Base-by-base conservation (phyloP, 2,797 vertebrate genomes). In the Buphagus erythrorhynchus region DNA sequence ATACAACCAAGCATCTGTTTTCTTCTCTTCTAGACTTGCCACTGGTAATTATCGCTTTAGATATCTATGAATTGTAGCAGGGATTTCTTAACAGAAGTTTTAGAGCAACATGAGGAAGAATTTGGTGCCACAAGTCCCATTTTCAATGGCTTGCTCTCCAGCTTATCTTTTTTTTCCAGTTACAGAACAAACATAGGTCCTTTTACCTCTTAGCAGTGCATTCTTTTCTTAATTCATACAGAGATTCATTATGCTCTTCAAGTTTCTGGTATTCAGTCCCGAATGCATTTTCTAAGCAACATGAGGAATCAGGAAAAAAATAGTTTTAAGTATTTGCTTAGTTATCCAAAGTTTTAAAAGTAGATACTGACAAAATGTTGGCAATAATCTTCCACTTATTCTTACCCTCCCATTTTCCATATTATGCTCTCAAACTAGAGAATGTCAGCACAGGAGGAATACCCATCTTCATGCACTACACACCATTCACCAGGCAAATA, bases 191-290 rank as follows among this genome's bases (percentile, higher is more conserved):
- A 19, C 31, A 49, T 3, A 25, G 66, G 69, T 43, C 80, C 17
- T 76, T 96, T 97, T 98, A 99, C 99, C 99, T 99, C 98, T 99
- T 99, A 48, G 99, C 99, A 38, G 99, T 99, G 91, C 99, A 99
- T 97, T 99, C 99, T 95, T 99, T 99, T 91, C 98, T 98, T 93
- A 98, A 87, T 95, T 99, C 99, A 74, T 97, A 97, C 93, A 99
- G 96, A 35, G 98, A 99, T 91, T 99, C 99, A 22, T 98, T 99
- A 93, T 99, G 99, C 68, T 98, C 98, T 88, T 98, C 98, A 94
- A 99, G 98, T 95, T 98, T 98, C 95, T 99, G 98, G 20, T 98
- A 98, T 91, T 99, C 98, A 72, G 95, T 91, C 38, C 98, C 98
- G 97, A 99, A 99, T 1, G 76, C 96, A 90, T 98, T 99, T 98